Base-by-base conservation (phyloP, 2,113 vertebrate species). In the Hydropotes inermis region DNA sequence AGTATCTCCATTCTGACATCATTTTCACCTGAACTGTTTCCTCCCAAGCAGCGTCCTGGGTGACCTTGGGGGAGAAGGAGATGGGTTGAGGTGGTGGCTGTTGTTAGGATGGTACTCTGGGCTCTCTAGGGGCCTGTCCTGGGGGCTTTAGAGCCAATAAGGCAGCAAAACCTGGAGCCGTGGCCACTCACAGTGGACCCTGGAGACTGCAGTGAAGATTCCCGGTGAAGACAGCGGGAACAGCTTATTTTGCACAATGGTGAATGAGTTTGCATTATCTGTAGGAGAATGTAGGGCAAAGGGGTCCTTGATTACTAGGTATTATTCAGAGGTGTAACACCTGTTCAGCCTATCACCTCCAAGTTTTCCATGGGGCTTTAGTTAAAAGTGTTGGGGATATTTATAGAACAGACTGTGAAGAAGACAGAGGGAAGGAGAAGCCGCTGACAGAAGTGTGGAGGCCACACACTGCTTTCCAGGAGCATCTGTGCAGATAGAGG, bases 221-320 rank as follows among this genome's bases (percentile, higher is more conserved):
- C 47, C 47, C 0, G 30, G 57, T 52, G 54, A 96, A 79, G 19
- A 0, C 2, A 94, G 96, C 43, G 6, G n/a, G 85, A 57, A 33
- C 30, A 36, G 4, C 28, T 76, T 67, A 96, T 36, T 94, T 27
- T 19, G 7, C 79, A 87, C 81, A 28, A 92, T 90, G n/a, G 45
- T 47, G 88, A 88, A 90, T 84, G 1, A 86, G 82, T 92, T 93
- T 5, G 85, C 23, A 43, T 93, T 94, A 81, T 57, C 95, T 97
- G 58, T 95, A 83, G 87, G 92, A 94, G 45, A 95, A 9, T 30
- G 13, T 28, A 83, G 27, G 28, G 28, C 1, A 19, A 78, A 7
- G 17, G n/a, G 9, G 36, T 52, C 94, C 45, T 70, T 74, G 21
- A 55, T 78, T 36, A 52, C 50, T 45, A 16, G 55, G 30, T 67